Evolutionary conservation across 2,888 invertebrate genomes (phyloP).

Genomic region (Drosophila barbarae): DNA sequence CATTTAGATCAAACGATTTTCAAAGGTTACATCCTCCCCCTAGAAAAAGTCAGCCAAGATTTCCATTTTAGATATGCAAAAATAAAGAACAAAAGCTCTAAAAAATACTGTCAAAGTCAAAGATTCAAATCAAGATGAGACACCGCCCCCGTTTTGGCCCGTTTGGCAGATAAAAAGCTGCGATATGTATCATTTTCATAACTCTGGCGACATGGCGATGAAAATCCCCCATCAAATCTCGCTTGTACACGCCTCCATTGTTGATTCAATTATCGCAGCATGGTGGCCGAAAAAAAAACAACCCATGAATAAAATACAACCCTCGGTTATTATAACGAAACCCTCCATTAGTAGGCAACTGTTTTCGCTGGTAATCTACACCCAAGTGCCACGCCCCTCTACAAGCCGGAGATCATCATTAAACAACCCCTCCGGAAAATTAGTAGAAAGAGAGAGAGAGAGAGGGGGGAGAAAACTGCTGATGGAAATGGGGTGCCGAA

Average conservation of each 20-base stretch:
- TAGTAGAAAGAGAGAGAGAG: neutral
- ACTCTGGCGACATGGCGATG: constrained; percentile 16
- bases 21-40: constrained; percentile 15
- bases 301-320: constrained; percentile 9
- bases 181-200: constrained; percentile 24
- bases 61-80: constrained; percentile 64
- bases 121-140: constrained; percentile 37
- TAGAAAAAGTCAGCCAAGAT: constrained; percentile 37
- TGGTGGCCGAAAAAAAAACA: constrained; percentile 45
- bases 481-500: constrained; percentile 50
- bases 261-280: constrained; percentile 74
- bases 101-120: constrained; percentile 19
- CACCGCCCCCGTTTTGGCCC: constrained; percentile 49
- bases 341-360: constrained; percentile 63
- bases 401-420: constrained; percentile 26
- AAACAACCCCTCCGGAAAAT: constrained; percentile 44
- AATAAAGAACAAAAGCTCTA: constrained; percentile 21
- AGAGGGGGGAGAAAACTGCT: constrained; percentile 2
- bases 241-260: constrained; percentile 52
- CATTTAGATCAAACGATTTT: constrained; percentile 21
- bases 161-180: constrained; percentile 30
- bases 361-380: constrained; percentile 70
- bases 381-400: constrained; percentile 62
- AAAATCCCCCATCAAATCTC: constrained; percentile 50
- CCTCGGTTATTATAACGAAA: constrained; percentile 22